phyloP scores from a whole-genome alignment of 2,888 invertebrate species.

The Drosophila picticornis region DNA sequence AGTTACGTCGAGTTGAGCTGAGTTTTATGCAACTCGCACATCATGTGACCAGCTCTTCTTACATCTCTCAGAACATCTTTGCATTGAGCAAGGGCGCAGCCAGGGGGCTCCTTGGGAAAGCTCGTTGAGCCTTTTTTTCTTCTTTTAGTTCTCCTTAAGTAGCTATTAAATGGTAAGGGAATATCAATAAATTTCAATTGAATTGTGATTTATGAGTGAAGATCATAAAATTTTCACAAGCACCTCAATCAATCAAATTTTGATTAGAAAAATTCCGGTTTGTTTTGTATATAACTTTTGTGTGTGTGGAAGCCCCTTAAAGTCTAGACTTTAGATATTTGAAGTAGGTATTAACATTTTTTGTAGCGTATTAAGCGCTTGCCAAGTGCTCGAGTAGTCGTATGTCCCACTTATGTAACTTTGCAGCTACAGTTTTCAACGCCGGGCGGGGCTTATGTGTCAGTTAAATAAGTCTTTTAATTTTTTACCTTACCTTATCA shows the following conservation, averaged over 20 bases:
- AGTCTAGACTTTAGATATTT: constrained; percentile 27
- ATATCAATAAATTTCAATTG: constrained; percentile 52
- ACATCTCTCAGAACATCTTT: constrained; percentile 24
- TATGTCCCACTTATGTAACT: constrained; percentile 61
- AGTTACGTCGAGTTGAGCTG: constrained; percentile 63
- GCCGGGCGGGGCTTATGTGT: constrained; percentile 29
- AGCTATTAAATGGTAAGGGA: constrained; percentile 18
- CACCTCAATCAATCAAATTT: constrained; percentile 61
- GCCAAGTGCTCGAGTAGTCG: constrained; percentile 26
- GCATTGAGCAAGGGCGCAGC: not conserved
- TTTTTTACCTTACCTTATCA: constrained; percentile 21
- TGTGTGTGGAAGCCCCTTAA: constrained; percentile 38
- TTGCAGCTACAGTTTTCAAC: constrained; percentile 39
- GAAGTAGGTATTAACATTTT: constrained; percentile 22
- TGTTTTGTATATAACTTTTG: constrained; percentile 13
- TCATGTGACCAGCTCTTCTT: constrained; percentile 64
- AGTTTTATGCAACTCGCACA: constrained; percentile 74
- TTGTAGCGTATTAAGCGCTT: constrained; percentile 22
- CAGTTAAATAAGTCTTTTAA: constrained; percentile 32
- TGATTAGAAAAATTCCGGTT: constrained; percentile 57
- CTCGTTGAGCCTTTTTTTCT: not conserved
- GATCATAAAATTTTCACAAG: constrained; percentile 43
- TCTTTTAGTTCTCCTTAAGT: constrained; percentile 10
- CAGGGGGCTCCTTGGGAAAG: constrained; percentile 1
- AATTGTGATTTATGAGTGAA: constrained; percentile 70